phyloP scores from a whole-genome alignment of 2,888 invertebrate genomes.

The Vandiemenella viatica region DNA sequence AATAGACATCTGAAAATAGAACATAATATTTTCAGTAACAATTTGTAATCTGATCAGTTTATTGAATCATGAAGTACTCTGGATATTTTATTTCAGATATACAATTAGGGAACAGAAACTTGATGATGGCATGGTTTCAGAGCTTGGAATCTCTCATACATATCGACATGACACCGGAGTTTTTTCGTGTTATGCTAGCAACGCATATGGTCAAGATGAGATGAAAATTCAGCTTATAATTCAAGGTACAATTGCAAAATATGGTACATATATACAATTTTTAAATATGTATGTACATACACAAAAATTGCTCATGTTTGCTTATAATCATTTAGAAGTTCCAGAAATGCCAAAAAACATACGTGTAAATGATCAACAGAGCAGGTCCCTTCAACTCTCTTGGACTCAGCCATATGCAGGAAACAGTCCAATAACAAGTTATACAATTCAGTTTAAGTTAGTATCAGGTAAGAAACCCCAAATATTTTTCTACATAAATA shows the following conservation, averaged over 20 bases:
- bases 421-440: slow-evolving; percentile 75
- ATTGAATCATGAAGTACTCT: too few relatives aligned
- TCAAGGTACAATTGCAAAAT: slow-evolving; percentile 50
- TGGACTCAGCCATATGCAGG: slow-evolving; percentile 85
- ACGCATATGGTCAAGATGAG: slow-evolving; percentile 79
- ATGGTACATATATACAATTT: too few relatives aligned
- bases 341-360: slow-evolving; percentile 82
- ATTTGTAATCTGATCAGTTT: too few relatives aligned
- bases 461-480: slow-evolving; percentile 47
- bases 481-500: neutral
- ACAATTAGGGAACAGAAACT: slow-evolving; percentile 60
- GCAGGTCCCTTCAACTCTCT: slow-evolving; percentile 66
- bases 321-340: slow-evolving; percentile 39
- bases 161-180: slow-evolving; percentile 79
- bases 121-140: slow-evolving; percentile 70
- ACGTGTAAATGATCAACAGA: slow-evolving; percentile 68
- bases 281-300: too few relatives aligned
- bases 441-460: slow-evolving; percentile 78
- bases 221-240: slow-evolving; percentile 82
- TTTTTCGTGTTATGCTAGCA: slow-evolving; percentile 74
- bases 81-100: too few relatives aligned
- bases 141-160: slow-evolving; percentile 68
- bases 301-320: too few relatives aligned
- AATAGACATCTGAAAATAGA: too few relatives aligned
- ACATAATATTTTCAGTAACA: too few relatives aligned